Base-by-base conservation (phyloP, 2,113 vertebrate genomes). In the Cyanoliseus patagonus region DNA sequence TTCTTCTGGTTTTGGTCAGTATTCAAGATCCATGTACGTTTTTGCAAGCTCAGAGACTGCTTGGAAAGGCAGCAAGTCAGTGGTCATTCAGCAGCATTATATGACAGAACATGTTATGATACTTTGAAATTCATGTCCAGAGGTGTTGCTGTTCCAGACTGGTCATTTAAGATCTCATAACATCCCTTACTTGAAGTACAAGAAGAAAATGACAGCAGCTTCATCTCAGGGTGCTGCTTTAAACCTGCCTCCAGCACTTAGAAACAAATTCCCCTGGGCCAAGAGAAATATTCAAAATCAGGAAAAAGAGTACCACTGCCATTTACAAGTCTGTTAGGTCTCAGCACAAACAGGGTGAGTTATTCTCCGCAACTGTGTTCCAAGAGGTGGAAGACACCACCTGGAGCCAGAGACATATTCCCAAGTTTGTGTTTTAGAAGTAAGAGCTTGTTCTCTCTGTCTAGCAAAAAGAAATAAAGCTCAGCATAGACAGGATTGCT, bases 291-390 rank as follows among this genome's bases (percentile, higher is more conserved):
- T 18, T 68, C 19, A 39, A 46, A 39, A 75, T 59, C 19, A 33
- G 11, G 37, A 11, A 30, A 24, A 90, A 66, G 5, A 22, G 5
- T 61, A 35, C 9, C 17, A 61, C 5, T 17, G 25, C 4, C 19
- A 39, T 64, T 63, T 75, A 59, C 5, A 82, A 72, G 25, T 16
- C 8, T 64, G 16, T 17, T 64, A 82, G 17, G 28, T 30, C 35
- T 59, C 10, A 42, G 24, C 7, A 13, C 1, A 9, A 76, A 46
- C 6, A 70, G 1, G 1, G 14, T 3, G 3, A 57, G 41, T 10
- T 14, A 10, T 59, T 84, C 15, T 25, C 31, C 16, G 23, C 8
- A 62, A 2, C 10, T n/a, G 15, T 76, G 8, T 42, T 87, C 14
- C 37, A 72, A 47, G 46, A 84, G 5, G 4, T 53, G 25, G 10